phyloP scores from a whole-genome alignment of 2,888 invertebrate genomes.

The Teinopalpus imperialis region DNA sequence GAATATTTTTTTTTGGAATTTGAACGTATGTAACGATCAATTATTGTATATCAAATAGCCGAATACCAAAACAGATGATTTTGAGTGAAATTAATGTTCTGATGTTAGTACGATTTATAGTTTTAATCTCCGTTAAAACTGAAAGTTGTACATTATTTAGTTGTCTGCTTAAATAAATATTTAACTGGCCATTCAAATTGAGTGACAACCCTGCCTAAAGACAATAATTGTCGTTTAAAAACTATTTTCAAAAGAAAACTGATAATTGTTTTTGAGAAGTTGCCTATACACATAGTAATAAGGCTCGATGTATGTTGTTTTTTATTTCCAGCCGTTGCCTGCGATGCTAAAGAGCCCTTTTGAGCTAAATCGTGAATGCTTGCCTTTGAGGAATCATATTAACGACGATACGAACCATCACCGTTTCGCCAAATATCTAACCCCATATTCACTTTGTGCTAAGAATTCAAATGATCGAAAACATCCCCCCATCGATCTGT shows the following conservation, averaged over 20 bases:
- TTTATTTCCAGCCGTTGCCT: conserved; percentile 83
- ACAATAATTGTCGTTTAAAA: conserved; percentile 2
- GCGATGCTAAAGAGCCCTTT: conserved; percentile 81
- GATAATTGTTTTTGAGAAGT: conserved; percentile 52
- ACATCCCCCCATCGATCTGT: conserved; percentile 46
- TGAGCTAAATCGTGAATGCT: conserved; percentile 82
- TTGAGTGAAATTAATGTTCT: too few relatives aligned
- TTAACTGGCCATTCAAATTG: too few relatives aligned
- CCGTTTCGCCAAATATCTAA: conserved; percentile 75
- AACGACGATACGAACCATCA: conserved; percentile 79
- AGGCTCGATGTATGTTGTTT: conserved; percentile 82
- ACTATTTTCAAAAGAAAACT: conserved; percentile 40
- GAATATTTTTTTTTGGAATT: too few relatives aligned
- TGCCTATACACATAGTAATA: conserved; percentile 73
- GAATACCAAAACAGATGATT: too few relatives aligned
- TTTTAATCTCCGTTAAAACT: background rate
- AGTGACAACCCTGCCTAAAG: too few relatives aligned
- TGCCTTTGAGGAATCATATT: conserved; percentile 82
- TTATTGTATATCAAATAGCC: too few relatives aligned
- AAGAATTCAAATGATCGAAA: conserved; percentile 59
- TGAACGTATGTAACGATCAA: too few relatives aligned
- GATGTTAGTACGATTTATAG: too few relatives aligned
- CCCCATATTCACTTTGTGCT: conserved; percentile 77
- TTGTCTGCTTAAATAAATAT: too few relatives aligned
- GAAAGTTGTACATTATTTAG: too few relatives aligned